A percentile compares a stretch with the other conserved stretches of the same genome.
Conservation (phyloP, 2,113 vertebrate species). For the Scolopax mira region DNA sequence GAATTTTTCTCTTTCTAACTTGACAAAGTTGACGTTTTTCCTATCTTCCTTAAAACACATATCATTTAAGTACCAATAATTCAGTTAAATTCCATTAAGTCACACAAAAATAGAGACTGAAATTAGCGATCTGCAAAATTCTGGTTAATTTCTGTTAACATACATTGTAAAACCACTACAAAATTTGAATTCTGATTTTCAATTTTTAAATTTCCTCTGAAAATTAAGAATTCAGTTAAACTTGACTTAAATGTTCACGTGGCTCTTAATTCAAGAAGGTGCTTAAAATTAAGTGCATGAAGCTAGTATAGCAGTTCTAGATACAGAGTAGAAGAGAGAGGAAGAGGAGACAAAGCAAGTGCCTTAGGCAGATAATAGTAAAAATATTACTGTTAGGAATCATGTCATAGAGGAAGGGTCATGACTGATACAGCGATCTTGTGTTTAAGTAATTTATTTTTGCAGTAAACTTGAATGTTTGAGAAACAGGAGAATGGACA, state of each 20-base stretch:
- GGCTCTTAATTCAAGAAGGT: neutral
- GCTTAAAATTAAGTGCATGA: neutral
- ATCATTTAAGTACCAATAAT: neutral
- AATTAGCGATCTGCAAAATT: neutral
- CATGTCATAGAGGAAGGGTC: neutral
- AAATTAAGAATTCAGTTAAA: neutral
- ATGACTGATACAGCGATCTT: neutral
- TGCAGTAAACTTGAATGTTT: neutral
- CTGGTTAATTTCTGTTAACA: fast-evolving
- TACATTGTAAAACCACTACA: neutral
- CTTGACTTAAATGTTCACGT: neutral
- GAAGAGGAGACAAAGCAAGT: neutral
- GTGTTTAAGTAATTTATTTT: neutral
- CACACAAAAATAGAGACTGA: neutral
- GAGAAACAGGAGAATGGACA: neutral
- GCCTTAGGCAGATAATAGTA: neutral
- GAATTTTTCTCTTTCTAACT: neutral
- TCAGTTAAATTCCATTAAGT: neutral
- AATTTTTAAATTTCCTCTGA: neutral
- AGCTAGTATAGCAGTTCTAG: neutral
- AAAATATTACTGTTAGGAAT: neutral
- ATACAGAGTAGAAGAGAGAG: neutral
- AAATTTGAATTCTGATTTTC: neutral
- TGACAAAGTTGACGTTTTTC: neutral
- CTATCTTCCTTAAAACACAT: neutral